These are phyloP conservation scores for Diadophis punctatus DNA, from an alignment of 2,113 vertebrate genomes.

Conservation along the genomic window DNA sequence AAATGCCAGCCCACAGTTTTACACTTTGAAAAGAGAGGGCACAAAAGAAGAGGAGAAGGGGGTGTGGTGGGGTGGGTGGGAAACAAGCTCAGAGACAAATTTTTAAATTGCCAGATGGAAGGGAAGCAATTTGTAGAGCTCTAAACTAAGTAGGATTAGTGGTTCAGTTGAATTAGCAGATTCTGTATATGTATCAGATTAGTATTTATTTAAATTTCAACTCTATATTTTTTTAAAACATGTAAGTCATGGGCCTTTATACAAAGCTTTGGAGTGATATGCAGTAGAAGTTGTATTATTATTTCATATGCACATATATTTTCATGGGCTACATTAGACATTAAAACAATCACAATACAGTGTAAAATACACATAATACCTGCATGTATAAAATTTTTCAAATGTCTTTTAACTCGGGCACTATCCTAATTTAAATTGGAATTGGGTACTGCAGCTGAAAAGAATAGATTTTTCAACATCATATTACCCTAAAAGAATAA, in stretches of 20 bases:
- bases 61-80: no score
- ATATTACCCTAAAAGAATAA: background rate
- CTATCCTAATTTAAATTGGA: background rate
- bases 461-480: background rate
- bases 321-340: background rate
- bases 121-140: background rate
- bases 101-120: background rate
- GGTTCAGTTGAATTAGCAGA: background rate
- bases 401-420: background rate
- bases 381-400: background rate
- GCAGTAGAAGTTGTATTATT: background rate
- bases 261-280: background rate
- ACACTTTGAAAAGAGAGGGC: background rate
- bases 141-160: background rate
- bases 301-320: background rate
- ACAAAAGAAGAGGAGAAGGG: background rate
- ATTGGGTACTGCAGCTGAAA: background rate
- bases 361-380: background rate
- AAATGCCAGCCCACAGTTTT: background rate
- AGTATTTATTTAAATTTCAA: background rate
- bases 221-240: background rate
- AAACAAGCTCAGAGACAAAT: background rate
- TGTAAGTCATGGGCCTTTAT: background rate
- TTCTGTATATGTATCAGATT: background rate
- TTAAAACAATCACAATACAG: background rate